Base-by-base conservation (phyloP, 1,140 invertebrate species). In the Parasteatoda tepidariorum region DNA sequence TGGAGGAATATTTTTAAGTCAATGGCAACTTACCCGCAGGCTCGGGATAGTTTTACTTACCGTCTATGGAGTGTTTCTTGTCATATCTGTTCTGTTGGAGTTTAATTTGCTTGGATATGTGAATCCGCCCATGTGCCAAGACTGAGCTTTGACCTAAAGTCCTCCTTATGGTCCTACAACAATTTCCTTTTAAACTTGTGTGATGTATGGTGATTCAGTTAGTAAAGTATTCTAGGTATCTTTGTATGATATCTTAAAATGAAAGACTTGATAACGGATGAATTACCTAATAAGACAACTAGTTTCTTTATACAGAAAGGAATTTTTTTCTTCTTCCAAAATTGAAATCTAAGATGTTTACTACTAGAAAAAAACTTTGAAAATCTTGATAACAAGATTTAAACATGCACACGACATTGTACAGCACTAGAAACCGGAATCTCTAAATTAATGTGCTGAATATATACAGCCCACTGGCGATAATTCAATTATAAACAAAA, bases 31-130 rank as follows among this genome's bases (percentile, higher is more conserved):
- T 15, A 89, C 87, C 61, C 84, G 82, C 18, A 74, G 84, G 26
- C 84, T 90, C 2, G 89, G 89, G 4, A 82, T 88, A 24, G 74
- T 88, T 3, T 89, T 89, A 67, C 67, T 90, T 13, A 30, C 74
- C 22, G 86, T 88, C 28, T 90, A 90, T 84, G 86, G 82, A 26
- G 34, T 89, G 3, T 90, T 90, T 84, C 67, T 90, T 3, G 59
- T 89, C 13, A 86, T 90, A 48, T 88, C 89, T 55, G 85, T 88
- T 31, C 86, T 89, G 79, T 88, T 90, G 38, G 90, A 90, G 84
- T 90, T 89, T 73, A 90, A 90, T 84, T 85, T 90, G 28, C 89
- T 90, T 73, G 89, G 89, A 24, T 88, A 86, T 57, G 89, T 90
- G 11, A 90, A 90, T 86, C 88, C 89, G 6, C 89, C 89, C 9